Evolutionary conservation across 2,113 vertebrate genomes (phyloP).

Genomic region (Menidia beryllina): DNA sequence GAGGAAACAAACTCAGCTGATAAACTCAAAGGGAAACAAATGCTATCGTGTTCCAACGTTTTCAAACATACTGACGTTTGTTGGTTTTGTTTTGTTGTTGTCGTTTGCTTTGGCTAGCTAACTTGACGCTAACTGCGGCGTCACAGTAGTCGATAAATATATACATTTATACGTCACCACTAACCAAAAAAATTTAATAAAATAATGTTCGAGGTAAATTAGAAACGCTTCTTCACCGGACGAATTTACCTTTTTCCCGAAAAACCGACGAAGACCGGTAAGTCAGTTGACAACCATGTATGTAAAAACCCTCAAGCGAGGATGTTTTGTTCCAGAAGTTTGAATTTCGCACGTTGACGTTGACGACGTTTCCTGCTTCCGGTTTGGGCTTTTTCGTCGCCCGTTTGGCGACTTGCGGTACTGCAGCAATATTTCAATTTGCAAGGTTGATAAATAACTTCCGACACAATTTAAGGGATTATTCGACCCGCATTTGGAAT

Average conservation of each 20-base stretch:
- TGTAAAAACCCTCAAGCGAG: neutral
- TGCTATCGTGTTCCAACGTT: neutral
- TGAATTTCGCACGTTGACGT: slow-evolving; percentile 77
- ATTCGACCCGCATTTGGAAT: too few species aligned
- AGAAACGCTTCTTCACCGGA: neutral
- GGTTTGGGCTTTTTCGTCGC: slow-evolving; percentile 14
- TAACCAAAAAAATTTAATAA: neutral
- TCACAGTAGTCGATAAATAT: neutral
- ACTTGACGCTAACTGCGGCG: neutral
- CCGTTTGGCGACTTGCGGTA: slow-evolving; percentile 1
- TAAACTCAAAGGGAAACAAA: neutral
- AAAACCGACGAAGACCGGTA: neutral
- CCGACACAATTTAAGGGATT: too few species aligned
- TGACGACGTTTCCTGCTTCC: slow-evolving; percentile 66
- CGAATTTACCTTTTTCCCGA: slow-evolving; percentile 23
- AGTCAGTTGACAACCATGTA: neutral
- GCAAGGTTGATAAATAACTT: neutral
- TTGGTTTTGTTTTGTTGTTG: too few species aligned
- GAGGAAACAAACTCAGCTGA: neutral
- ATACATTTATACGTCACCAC: neutral
- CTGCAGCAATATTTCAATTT: neutral
- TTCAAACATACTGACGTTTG: neutral
- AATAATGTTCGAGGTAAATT: neutral
- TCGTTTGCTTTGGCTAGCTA: neutral
- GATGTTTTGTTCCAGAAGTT: slow-evolving; percentile 69